These are phyloP conservation scores for Bergia puertoricense DNA, from an alignment of 92 coral and sea anemone species.

Conservation along the genomic window DNA sequence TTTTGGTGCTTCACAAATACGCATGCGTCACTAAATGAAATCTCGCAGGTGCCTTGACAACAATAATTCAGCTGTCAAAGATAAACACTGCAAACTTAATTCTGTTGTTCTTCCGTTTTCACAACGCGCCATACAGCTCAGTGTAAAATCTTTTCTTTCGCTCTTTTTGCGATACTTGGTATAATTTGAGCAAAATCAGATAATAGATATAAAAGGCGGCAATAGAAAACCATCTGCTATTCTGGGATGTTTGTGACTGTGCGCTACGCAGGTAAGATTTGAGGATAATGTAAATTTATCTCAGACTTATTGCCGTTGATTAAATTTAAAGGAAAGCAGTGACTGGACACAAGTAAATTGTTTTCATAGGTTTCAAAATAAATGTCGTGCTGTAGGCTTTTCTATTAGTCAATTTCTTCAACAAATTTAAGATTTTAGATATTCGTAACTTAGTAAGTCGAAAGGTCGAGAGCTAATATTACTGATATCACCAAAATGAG, in stretches of 20 bases:
- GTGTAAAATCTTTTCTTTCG: neutral
- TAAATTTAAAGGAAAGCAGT: neutral
- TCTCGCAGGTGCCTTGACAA: slow-evolving; percentile 13
- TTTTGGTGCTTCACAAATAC: neutral
- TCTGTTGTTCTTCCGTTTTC: neutral
- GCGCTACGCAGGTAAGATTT: slow-evolving; percentile 79
- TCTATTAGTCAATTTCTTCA: neutral
- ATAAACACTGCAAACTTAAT: neutral
- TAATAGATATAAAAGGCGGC: neutral
- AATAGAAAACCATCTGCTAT: neutral
- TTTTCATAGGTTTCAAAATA: neutral
- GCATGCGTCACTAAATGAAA: slow-evolving; percentile 12
- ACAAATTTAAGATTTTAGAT: too few relatives aligned
- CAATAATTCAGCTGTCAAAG: slow-evolving; percentile 35
- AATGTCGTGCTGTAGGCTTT: neutral
- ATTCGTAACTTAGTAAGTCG: neutral
- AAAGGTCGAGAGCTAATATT: neutral
- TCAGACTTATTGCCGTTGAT: neutral
- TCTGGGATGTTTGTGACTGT: slow-evolving; percentile 76
- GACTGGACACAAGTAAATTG: neutral
- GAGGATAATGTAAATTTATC: neutral
- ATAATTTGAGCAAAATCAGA: neutral
- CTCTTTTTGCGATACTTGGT: neutral
- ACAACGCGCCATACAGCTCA: slow-evolving; percentile 1
- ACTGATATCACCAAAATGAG: neutral